Evolutionary conservation across 2,113 vertebrate species (phyloP), one percentile per base, ranked within the genome.

Genomic region (Orycteropus afer): DNA sequence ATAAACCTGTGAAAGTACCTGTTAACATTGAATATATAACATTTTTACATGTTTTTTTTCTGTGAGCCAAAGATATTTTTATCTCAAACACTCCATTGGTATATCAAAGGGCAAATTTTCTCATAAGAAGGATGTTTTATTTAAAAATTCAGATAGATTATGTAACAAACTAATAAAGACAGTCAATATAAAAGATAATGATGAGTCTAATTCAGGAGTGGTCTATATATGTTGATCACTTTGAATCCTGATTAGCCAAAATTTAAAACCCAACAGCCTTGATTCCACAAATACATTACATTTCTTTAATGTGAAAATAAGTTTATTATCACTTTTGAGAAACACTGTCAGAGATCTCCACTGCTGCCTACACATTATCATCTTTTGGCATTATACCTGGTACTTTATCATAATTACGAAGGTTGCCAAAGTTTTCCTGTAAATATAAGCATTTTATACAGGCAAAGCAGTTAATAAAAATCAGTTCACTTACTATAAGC

Each of bases 181-280:
- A 96, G 69, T 84, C 73, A 91, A 87, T 37, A 84, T 95, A 93
- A 95, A 95, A 95, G 59, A 94, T 15, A 80, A 63, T 90, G 55
- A 97, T 96, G 96, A n/a, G 96, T 96, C 97, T 95, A 80, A 57
- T 61, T 51, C 90, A 97, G 92, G 74, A 96, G 91, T 95, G 86
- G 7, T 74, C 61, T 73, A 91, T 91, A n/a, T n/a, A 32, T 85
- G 11, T 91, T 87, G 95, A 97, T 89, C 73, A 95, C 83, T 14
- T 94, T 89, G 89, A 86, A 95, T 97, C 94, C 61, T 96, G 93
- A 96, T 12, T 97, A 97, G 96, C 95, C 97, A 97, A 98, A 98
- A 82, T 97, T 77, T 93, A 93, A 93, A 89, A 93, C 90, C 18
- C 42, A 89, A 93, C 9, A 92, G 15, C 37, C 88, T 63, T 91